Evolutionary conservation across 2,888 invertebrate genomes (phyloP), one percentile per base, ranked within the genome.

Genomic region (Chloroclysta siterata): DNA sequence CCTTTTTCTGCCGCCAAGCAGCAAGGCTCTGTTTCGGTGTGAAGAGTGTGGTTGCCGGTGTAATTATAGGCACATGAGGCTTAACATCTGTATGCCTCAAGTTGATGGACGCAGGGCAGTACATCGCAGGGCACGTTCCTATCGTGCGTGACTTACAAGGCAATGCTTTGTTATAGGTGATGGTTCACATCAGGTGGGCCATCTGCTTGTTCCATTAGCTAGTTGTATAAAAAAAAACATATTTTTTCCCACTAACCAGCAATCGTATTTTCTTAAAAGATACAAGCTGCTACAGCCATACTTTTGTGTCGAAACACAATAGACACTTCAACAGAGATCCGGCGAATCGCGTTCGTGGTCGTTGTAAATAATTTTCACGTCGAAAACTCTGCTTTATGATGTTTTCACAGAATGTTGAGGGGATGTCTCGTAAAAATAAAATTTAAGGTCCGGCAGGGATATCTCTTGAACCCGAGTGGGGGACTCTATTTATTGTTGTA

Each of bases 261-360:
- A 54, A n/a, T 11, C 10, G 5, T 55, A 55, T 22, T 55, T 55
- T 17, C 7, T 46, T 11, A 13, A 52, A 53, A 80, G 76, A 82
- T 80, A 77, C 74, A 72, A 13, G 4, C 17, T 15, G 14, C 29
- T 14, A 79, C 78, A 74, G 82, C 81, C 79, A 82, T 75, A 68
- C 72, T 80, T 47, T 88, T 88, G 84, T 87, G 70, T 63, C 71
- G 60, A 63, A 67, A 72, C 74, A 86, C 83, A 88, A 85, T 84
- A 77, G 82, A 81, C 75, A 80, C 81, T 84, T 81, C 77, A 74
- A 61, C 69, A 63, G 71, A 74, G 77, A 81, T 82, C 78, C 70
- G 63, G 69, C 73, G 75, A 76, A 81, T 81, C 72, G 76, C 74
- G 77, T 77, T 76, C 56, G 63, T 51, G 70, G 71, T 69, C 68